A percentile compares a stretch with the other conserved stretches of the same genome.
phyloP scores from a whole-genome alignment of 2,888 invertebrate species.

The Epinotia ramella region DNA sequence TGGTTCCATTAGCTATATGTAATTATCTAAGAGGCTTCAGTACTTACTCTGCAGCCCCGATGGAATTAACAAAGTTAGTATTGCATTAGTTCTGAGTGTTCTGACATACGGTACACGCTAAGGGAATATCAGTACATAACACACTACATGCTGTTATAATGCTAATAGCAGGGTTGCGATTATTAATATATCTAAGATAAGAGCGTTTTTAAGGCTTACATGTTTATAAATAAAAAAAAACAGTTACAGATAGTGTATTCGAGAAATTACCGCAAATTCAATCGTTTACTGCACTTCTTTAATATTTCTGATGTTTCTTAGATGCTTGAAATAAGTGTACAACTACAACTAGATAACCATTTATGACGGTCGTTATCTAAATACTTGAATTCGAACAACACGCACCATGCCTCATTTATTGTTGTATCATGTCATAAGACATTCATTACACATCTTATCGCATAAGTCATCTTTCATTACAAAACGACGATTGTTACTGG shows the following conservation, averaged over 20 bases:
- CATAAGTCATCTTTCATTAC: not conserved
- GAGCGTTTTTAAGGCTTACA: not conserved
- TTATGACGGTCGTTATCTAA: too few species aligned
- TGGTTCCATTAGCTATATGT: constrained; percentile 9
- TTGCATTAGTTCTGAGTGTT: constrained; percentile 25
- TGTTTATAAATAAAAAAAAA: too few species aligned
- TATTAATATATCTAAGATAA: not conserved
- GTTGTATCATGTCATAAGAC: not conserved
- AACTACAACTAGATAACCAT: too few species aligned
- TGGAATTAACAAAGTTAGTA: constrained; percentile 13
- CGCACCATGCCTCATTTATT: too few species aligned
- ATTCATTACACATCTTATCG: not conserved
- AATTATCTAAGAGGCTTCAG: constrained; percentile 30
- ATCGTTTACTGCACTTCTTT: too few species aligned
- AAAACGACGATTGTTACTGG: not conserved
- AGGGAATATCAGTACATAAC: constrained; percentile 9
- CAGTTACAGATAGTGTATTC: too few species aligned
- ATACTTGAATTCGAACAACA: too few species aligned
- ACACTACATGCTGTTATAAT: not conserved
- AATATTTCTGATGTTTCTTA: too few species aligned
- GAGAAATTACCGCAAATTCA: too few species aligned
- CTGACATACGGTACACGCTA: constrained; percentile 1
- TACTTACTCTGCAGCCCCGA: constrained; percentile 8
- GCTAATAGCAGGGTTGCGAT: not conserved
- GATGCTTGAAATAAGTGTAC: too few species aligned